Evolutionary conservation across 2,888 invertebrate species (phyloP).

Genomic region (Trichogramma dendrolimi): DNA sequence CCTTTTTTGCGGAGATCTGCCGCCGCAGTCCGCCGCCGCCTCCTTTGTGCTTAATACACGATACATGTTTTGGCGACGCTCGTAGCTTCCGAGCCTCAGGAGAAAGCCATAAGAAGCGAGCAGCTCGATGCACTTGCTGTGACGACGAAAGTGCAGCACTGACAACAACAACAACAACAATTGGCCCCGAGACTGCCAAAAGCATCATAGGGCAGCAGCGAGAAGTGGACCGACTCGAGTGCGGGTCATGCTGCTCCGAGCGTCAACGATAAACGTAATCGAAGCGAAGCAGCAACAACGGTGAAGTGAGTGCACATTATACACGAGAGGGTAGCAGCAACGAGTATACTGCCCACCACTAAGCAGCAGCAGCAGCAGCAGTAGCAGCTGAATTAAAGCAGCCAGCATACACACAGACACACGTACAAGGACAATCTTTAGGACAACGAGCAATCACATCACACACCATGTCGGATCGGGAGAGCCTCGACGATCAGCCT

Average conservation of each 20-base stretch:
- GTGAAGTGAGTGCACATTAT: neutral
- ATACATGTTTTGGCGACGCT: too few species aligned
- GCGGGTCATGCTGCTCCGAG: neutral
- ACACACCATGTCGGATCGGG: constrained; percentile 48
- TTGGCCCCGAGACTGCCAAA: too few species aligned
- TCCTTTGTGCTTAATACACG: too few species aligned
- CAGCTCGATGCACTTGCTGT: too few species aligned
- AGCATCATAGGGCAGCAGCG: too few species aligned
- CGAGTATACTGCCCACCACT: neutral
- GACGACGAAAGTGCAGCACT: too few species aligned
- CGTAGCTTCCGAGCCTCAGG: too few species aligned
- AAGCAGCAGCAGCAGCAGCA: neutral
- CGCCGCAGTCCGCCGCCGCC: too few species aligned
- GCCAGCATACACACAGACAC: neutral
- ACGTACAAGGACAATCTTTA: too few species aligned
- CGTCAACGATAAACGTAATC: constrained; percentile 29
- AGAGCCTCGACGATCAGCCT: constrained; percentile 51
- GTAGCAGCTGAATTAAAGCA: neutral
- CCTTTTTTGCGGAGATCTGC: too few species aligned
- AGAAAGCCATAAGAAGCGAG: too few species aligned
- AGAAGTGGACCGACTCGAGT: neutral
- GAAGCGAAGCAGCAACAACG: constrained; percentile 17
- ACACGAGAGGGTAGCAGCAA: neutral
- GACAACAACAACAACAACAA: too few species aligned
- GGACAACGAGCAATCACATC: constrained; percentile 4